phyloP scores from a whole-genome alignment of 2,797 vertebrate genomes.

The Karalla daura region DNA sequence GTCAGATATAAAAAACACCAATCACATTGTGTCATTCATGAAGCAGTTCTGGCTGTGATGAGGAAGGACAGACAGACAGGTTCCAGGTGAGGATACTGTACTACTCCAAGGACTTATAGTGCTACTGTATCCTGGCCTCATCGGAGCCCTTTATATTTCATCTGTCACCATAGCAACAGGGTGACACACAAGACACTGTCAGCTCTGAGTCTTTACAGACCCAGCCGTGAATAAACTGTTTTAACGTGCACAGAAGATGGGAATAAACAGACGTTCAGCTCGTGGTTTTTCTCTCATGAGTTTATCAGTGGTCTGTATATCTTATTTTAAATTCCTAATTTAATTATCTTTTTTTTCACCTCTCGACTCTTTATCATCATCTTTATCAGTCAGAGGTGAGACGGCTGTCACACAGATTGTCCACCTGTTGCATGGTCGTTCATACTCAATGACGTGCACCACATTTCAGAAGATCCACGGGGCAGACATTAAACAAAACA shows the following conservation, averaged over 20 bases:
- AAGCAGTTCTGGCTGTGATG: no score
- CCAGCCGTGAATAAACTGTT: not conserved
- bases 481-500: not conserved
- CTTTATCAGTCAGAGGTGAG: no score
- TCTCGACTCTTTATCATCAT: no score
- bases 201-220: not conserved
- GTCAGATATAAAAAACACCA: no score
- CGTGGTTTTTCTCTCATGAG: no score
- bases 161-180: conserved; percentile 38
- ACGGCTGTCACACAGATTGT: not conserved
- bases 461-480: not conserved
- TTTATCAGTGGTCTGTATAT: no score
- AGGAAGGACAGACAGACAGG: not conserved
- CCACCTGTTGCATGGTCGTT: not conserved
- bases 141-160: conserved; percentile 9
- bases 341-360: no score
- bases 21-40: no score
- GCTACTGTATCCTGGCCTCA: not conserved
- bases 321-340: no score
- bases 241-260: no score
- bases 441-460: not conserved
- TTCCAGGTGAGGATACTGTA: not conserved
- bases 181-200: conserved; percentile 11
- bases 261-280: no score
- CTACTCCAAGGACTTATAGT: not conserved